These are phyloP conservation scores for Dryocosmus kuriphilus DNA, from an alignment of 2,888 invertebrate genomes.

Conservation along the genomic window DNA sequence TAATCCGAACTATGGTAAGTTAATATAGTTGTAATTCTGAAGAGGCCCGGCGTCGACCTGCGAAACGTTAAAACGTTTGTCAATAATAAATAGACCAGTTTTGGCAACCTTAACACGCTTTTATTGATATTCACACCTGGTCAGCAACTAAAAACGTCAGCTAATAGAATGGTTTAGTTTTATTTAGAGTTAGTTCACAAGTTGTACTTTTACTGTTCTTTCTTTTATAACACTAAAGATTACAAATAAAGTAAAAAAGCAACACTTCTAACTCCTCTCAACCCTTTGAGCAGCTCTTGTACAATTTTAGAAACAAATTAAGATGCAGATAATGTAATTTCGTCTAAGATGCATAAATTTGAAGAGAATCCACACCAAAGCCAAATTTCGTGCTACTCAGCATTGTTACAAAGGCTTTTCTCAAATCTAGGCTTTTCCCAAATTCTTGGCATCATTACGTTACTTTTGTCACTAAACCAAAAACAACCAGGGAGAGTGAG, in stretches of 20 bases:
- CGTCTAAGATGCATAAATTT: neutral
- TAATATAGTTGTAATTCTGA: too few species aligned
- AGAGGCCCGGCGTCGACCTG: too few species aligned
- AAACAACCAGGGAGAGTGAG: neutral
- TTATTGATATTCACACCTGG: too few species aligned
- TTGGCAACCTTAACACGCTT: too few species aligned
- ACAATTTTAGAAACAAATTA: conserved; percentile 7
- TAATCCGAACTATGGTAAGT: too few species aligned
- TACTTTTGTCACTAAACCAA: conserved; percentile 32
- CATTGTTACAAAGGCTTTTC: conserved; percentile 16
- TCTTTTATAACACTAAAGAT: neutral
- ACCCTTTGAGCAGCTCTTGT: neutral
- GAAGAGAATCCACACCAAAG: neutral
- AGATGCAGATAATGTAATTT: neutral
- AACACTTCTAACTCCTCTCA: neutral
- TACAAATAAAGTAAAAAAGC: neutral
- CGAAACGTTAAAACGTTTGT: too few species aligned
- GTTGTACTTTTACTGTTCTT: too few species aligned
- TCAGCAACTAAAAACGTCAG: too few species aligned
- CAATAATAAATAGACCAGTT: too few species aligned
- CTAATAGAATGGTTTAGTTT: neutral
- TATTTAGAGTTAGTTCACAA: neutral
- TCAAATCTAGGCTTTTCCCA: conserved; percentile 23
- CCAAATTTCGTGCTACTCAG: conserved; percentile 8
- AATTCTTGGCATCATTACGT: conserved; percentile 30